Percentiles rank a stretch among this genome's conserved stretches.
phyloP scores from a whole-genome alignment of 2,113 vertebrate species.

The Maylandia zebra region DNA sequence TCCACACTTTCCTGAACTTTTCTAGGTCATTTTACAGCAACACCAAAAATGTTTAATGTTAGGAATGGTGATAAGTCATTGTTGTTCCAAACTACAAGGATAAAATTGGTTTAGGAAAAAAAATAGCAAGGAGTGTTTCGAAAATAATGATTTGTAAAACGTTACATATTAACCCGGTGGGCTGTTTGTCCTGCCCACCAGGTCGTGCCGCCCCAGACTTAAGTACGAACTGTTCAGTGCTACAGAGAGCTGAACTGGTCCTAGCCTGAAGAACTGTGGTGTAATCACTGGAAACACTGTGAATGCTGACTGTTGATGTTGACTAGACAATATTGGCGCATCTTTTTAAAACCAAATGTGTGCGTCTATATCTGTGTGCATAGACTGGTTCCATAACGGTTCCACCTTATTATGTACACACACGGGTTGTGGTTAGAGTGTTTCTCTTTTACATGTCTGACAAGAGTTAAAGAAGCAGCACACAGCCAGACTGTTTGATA shows the following conservation, averaged over 20 bases:
- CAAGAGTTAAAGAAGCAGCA: background rate
- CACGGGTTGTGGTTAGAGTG: background rate
- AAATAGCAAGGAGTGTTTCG: background rate
- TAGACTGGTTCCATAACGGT: background rate
- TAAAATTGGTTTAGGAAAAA: background rate
- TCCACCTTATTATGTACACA: background rate
- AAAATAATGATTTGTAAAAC: background rate
- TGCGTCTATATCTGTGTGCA: background rate
- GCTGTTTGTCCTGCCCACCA: background rate
- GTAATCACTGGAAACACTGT: background rate
- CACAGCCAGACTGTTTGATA: background rate
- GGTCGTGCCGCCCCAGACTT: background rate
- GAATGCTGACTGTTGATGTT: constrained; percentile 9
- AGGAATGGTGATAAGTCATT: background rate
- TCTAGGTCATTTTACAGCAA: background rate
- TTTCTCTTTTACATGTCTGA: background rate
- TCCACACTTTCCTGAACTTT: background rate
- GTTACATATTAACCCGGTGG: background rate
- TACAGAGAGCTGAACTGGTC: background rate
- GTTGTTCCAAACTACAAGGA: background rate
- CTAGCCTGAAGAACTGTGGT: background rate
- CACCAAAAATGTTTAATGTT: background rate
- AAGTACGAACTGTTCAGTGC: background rate
- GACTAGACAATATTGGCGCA: background rate
- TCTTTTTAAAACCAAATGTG: background rate